Percentiles rank a stretch among this genome's conserved stretches.
Evolutionary conservation across 2,113 vertebrate genomes (phyloP).

Genomic region (Scomber japonicus): DNA sequence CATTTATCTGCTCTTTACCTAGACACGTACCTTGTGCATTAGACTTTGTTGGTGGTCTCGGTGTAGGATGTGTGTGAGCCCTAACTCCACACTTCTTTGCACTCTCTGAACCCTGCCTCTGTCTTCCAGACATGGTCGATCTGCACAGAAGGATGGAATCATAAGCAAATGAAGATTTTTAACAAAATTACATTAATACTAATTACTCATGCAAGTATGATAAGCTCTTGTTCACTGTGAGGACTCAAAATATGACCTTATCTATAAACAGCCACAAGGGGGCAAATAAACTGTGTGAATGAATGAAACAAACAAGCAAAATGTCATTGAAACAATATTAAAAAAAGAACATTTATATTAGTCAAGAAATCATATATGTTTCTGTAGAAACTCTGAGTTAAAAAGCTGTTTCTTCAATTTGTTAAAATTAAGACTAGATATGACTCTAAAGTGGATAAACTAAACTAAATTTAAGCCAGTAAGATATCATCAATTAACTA

Average conservation of each 20-base stretch:
- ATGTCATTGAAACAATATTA: neutral
- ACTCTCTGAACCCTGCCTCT: constrained; percentile 87
- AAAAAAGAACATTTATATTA: neutral
- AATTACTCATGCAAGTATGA: neutral
- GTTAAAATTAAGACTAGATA: too few species aligned
- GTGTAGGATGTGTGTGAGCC: constrained; percentile 88
- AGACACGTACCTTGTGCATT: constrained; percentile 85
- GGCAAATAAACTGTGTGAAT: neutral
- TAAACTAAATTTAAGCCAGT: neutral
- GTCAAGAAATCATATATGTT: neutral
- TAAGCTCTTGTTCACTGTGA: neutral
- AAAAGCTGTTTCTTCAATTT: too few species aligned
- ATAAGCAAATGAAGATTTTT: neutral
- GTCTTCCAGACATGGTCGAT: constrained; percentile 91
- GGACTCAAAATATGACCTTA: neutral
- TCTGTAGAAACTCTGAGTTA: neutral
- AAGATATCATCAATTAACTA: neutral
- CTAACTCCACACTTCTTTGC: constrained; percentile 86
- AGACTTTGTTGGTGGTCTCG: constrained; percentile 88
- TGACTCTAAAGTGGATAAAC: too few species aligned
- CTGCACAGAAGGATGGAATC: constrained; percentile 70
- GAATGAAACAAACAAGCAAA: neutral
- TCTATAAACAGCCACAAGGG: constrained; percentile 11
- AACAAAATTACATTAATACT: neutral
- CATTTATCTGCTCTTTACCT: neutral